Conservation (phyloP, 2,113 vertebrate species). For the Scophthalmus maximus region DNA sequence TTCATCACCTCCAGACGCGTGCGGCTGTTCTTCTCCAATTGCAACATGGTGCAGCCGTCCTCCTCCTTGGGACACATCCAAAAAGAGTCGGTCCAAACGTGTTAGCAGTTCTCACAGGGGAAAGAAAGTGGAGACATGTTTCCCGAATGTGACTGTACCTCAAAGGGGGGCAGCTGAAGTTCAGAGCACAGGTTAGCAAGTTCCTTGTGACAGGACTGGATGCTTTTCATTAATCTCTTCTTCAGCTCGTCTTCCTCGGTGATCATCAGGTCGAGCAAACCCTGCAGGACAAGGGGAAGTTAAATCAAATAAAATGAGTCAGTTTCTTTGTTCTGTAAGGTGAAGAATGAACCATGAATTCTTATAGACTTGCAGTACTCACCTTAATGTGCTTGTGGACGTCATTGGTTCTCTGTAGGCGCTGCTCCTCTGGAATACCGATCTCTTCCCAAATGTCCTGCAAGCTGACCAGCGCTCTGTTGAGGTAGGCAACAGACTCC, state of each 20-base stretch:
- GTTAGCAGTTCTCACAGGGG: not conserved
- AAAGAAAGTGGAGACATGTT: not conserved
- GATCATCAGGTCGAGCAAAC: slow-evolving; percentile 92
- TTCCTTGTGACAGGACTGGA: slow-evolving; percentile 82
- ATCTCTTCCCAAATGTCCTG: slow-evolving; percentile 92
- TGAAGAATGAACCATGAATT: not conserved
- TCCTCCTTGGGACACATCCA: slow-evolving; percentile 77
- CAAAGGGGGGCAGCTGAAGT: slow-evolving; percentile 83
- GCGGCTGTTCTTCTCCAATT: slow-evolving; percentile 90
- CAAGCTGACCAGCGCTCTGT: slow-evolving; percentile 84
- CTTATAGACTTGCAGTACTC: slow-evolving; percentile 9
- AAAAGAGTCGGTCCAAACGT: not conserved
- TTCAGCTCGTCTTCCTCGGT: slow-evolving; percentile 89
- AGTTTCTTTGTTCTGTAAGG: not conserved
- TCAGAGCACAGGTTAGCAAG: slow-evolving; percentile 83
- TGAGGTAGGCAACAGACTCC: slow-evolving; percentile 88
- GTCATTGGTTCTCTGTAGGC: slow-evolving; percentile 86
- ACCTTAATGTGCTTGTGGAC: slow-evolving; percentile 92
- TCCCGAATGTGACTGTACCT: slow-evolving; percentile 76
- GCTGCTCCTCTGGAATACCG: slow-evolving; percentile 84
- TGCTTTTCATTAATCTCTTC: slow-evolving; percentile 86
- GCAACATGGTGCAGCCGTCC: slow-evolving; percentile 86
- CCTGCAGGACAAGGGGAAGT: slow-evolving; percentile 72
- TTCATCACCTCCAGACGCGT: slow-evolving; percentile 84
- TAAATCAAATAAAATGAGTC: no score